phyloP scores from a whole-genome alignment of 2,888 invertebrate genomes.

The Troilus luridus region DNA sequence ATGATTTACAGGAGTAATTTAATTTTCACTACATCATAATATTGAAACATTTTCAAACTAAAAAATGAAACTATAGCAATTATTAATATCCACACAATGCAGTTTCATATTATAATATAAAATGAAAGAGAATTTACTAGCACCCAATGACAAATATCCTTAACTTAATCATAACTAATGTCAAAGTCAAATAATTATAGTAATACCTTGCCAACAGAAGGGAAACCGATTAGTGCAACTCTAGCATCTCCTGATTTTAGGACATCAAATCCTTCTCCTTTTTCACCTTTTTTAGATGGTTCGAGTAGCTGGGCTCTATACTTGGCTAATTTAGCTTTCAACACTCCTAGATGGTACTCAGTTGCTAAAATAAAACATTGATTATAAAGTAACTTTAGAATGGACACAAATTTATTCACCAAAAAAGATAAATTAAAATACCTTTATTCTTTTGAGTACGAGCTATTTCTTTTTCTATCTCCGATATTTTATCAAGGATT shows the following conservation, averaged over 20 bases:
- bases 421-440: conserved; percentile 68
- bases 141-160: not conserved
- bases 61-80: too few relatives aligned
- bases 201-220: conserved; percentile 93
- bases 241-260: conserved; percentile 99
- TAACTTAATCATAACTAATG: not conserved
- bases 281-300: conserved; percentile 93
- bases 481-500: conserved; percentile 97
- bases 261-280: conserved; percentile 99
- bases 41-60: too few relatives aligned
- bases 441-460: conserved; percentile 99
- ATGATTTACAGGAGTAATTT: too few relatives aligned
- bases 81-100: too few relatives aligned
- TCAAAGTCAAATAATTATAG: not conserved
- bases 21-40: too few relatives aligned
- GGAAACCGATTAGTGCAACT: conserved; percentile 98
- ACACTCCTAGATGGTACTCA: conserved; percentile 97
- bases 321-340: conserved; percentile 97
- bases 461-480: conserved; percentile 98
- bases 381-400: not conserved
- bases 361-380: conserved; percentile 80
- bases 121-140: too few relatives aligned
- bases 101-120: too few relatives aligned
- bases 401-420: conserved; percentile 10
- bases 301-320: conserved; percentile 95